Conservation (phyloP, 2,113 vertebrate species). For the Sminthopsis crassicaudata region DNA sequence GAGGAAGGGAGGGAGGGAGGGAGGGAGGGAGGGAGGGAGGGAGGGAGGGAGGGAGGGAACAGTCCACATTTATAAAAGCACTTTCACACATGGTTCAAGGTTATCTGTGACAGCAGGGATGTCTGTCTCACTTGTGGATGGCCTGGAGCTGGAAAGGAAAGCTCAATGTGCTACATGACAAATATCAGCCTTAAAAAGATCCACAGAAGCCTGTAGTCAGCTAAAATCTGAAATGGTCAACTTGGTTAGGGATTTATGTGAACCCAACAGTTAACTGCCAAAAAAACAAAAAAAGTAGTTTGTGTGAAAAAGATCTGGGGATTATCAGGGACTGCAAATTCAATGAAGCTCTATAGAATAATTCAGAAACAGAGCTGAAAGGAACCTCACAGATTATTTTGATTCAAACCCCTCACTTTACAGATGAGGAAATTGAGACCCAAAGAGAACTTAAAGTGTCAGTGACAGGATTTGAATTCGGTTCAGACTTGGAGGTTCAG, state of each 20-base stretch:
- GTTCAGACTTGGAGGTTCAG: neutral
- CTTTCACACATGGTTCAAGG: neutral
- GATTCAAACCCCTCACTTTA: neutral
- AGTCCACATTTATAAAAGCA: neutral
- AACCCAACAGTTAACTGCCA: neutral
- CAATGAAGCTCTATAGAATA: neutral
- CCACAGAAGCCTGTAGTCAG: neutral
- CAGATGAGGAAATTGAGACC: conserved; percentile 10
- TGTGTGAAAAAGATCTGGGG: neutral
- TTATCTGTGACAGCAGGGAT: neutral
- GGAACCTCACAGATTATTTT: neutral
- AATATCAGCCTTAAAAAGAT: neutral
- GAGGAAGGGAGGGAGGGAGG: no score
- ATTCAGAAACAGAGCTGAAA: neutral
- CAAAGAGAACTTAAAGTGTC: neutral
- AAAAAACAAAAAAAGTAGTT: neutral
- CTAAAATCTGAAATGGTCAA: neutral
- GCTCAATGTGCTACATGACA: neutral
- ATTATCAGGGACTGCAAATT: neutral
- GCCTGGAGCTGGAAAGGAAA: neutral
- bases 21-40: no score
- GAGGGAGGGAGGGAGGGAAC: no score
- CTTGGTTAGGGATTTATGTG: neutral
- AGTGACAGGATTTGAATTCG: neutral
- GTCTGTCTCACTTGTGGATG: neutral